Evolutionary conservation across 2,888 invertebrate species (phyloP).

Genomic region (Drosophila tripunctata): DNA sequence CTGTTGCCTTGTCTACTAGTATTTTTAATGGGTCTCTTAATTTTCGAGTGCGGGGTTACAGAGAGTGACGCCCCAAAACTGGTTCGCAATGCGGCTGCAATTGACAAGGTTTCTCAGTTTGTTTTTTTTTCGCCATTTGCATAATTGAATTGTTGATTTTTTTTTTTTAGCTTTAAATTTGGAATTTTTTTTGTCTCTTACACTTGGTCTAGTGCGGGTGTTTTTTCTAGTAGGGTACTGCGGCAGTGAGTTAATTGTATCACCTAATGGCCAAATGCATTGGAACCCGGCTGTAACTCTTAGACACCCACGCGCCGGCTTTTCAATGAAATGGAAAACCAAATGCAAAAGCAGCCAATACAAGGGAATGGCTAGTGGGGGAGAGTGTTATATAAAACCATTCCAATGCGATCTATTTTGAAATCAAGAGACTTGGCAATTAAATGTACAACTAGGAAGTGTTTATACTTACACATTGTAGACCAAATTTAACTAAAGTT

Average conservation of each 20-base stretch:
- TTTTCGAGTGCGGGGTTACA: neutral
- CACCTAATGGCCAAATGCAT: slow-evolving; percentile 36
- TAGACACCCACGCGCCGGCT: slow-evolving; percentile 26
- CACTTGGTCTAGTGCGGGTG: slow-evolving; percentile 21
- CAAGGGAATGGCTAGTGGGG: slow-evolving; percentile 20
- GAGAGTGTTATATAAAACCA: slow-evolving; percentile 40
- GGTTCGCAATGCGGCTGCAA: slow-evolving; percentile 50
- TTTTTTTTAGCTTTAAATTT: neutral
- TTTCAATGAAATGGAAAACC: neutral
- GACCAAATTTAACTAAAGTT: too few relatives aligned
- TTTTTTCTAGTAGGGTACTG: slow-evolving; percentile 16
- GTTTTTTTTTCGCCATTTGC: slow-evolving; percentile 41
- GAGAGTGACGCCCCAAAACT: slow-evolving; percentile 24
- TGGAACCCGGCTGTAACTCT: slow-evolving; percentile 31
- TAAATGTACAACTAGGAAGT: slow-evolving; percentile 29
- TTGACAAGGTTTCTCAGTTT: slow-evolving; percentile 26
- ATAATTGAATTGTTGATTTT: slow-evolving; percentile 59
- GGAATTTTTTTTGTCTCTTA: slow-evolving; percentile 2
- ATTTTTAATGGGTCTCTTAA: slow-evolving; percentile 1
- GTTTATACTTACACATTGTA: too few relatives aligned
- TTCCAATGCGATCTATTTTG: slow-evolving; percentile 31
- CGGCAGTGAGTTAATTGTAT: slow-evolving; percentile 46
- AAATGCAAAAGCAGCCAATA: neutral
- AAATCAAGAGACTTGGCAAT: slow-evolving; percentile 29
- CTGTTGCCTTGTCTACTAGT: too few relatives aligned